Evolutionary conservation across 2,797 vertebrate genomes (phyloP), one percentile per base, ranked within the genome.

Genomic region (Miichthys miiuy): DNA sequence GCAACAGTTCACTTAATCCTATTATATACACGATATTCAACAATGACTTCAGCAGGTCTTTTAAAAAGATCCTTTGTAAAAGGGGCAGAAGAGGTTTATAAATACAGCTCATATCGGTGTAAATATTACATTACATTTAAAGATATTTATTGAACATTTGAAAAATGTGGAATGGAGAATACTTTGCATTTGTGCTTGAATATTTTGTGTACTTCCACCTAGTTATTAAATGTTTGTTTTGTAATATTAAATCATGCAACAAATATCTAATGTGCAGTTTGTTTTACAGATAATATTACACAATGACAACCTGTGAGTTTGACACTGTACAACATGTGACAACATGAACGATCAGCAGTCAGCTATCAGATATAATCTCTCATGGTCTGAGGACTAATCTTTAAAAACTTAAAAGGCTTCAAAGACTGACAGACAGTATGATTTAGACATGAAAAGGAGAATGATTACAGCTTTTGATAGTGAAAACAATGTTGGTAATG

Each of bases 21-120:
- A 92, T 99, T 34, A 99, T 99, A 89, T 99, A 99, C 85, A 99
- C 97, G 12, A 95, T 98, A 89, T 99, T 99, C 92, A 99, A 99
- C 87, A 95, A 96, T 0, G 97, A 98, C 90, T 98, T 98, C 89
- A 95, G 97, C 83, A 95, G 96, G 83, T 95, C 97, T 83, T 99
- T 99, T 89, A 97, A 97, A 95, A 97, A 96, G 91, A 98, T 98
- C 76, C 96, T 98, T 51, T 98, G 97, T 88, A 95, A 94, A 44
- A 94, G 90, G 57, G 92, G 95, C 75, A 92, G 93, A 79, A 93
- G 93, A 83, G 91, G 93, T 70, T 69, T 86, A 66, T 91, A 91
- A 86, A 56, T 68, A 30, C 44, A 14, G 17, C 9, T 66, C 17
- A 25, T 6, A 17, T 44, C 17, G 64, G 18, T 83, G 55, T 80